A percentile compares a stretch with the other conserved stretches of the same genome.
Conservation (phyloP, 2,113 vertebrate species). For the Neopipo cinnamomea region DNA sequence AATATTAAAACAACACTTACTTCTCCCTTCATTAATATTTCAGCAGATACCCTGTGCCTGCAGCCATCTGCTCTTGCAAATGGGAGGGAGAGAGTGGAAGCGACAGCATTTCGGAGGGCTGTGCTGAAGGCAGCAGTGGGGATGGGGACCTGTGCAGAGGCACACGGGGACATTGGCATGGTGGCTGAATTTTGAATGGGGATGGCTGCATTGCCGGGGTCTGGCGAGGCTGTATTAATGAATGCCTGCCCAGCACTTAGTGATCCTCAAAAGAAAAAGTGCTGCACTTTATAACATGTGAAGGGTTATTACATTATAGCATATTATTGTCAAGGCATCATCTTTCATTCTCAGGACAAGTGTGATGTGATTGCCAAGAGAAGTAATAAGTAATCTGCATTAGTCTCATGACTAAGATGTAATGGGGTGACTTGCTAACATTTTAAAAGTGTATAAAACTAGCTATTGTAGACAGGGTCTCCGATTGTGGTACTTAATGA, state of each 20-base stretch:
- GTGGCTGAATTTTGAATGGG: neutral
- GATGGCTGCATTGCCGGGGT: neutral
- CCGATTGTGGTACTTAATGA: slow-evolving; percentile 34
- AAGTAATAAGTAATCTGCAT: slow-evolving; percentile 64
- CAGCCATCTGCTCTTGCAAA: neutral
- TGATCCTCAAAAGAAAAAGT: slow-evolving; percentile 61
- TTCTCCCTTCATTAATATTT: slow-evolving; percentile 39
- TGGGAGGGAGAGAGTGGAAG: neutral
- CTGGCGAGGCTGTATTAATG: neutral
- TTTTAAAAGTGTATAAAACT: slow-evolving; percentile 44
- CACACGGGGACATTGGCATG: fast-evolving
- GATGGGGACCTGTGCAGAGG: neutral
- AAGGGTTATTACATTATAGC: slow-evolving; percentile 62
- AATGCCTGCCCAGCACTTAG: slow-evolving; percentile 43
- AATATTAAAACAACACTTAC: slow-evolving; percentile 40
- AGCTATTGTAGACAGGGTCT: slow-evolving; percentile 37
- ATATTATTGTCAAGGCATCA: slow-evolving; percentile 60
- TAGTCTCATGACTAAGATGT: slow-evolving; percentile 56
- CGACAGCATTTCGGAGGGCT: neutral
- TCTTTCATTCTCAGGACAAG: slow-evolving; percentile 61
- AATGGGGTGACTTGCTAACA: slow-evolving; percentile 53
- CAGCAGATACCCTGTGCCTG: neutral
- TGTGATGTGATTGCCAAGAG: slow-evolving; percentile 56
- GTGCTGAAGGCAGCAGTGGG: neutral
- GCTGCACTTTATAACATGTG: slow-evolving; percentile 39